Conservation (phyloP, 1,140 invertebrate genomes). For the Nomia melanderi region DNA sequence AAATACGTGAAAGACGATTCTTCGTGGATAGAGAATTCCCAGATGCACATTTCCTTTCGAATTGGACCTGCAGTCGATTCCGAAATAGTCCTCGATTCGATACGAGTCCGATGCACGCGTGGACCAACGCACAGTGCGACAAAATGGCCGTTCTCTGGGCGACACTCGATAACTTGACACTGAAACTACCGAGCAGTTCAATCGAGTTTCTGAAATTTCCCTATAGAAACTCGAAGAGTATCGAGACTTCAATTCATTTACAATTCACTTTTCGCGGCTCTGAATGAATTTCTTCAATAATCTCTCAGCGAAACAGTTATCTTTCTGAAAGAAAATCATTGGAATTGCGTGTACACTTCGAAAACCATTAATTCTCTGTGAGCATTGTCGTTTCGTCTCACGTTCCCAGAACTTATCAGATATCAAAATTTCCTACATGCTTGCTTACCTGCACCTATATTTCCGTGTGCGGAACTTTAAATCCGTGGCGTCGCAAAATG, state of each 20-base stretch:
- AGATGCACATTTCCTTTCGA: not conserved
- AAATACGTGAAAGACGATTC: not conserved
- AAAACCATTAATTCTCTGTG: not conserved
- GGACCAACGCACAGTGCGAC: not conserved
- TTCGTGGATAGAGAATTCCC: conserved; percentile 20
- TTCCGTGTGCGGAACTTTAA: not conserved
- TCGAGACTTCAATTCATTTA: too few species aligned
- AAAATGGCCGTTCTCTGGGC: not conserved
- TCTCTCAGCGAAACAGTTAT: too few species aligned
- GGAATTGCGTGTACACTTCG: not conserved
- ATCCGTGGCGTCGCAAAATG: not conserved
- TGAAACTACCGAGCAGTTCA: too few species aligned
- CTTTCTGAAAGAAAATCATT: not conserved
- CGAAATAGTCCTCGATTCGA: not conserved
- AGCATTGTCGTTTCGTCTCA: not conserved
- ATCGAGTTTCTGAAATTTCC: too few species aligned
- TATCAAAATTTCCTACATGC: not conserved
- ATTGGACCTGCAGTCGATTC: conserved; percentile 37
- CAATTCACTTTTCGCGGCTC: too few species aligned
- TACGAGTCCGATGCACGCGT: not conserved
- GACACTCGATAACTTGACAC: too few species aligned
- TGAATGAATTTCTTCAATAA: too few species aligned
- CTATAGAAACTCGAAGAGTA: too few species aligned
- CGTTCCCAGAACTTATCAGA: not conserved
- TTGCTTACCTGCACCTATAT: not conserved